A percentile compares a stretch with the other conserved stretches of the same genome.
phyloP scores from a whole-genome alignment of 2,113 vertebrate species.

The Bubo blakistoni region DNA sequence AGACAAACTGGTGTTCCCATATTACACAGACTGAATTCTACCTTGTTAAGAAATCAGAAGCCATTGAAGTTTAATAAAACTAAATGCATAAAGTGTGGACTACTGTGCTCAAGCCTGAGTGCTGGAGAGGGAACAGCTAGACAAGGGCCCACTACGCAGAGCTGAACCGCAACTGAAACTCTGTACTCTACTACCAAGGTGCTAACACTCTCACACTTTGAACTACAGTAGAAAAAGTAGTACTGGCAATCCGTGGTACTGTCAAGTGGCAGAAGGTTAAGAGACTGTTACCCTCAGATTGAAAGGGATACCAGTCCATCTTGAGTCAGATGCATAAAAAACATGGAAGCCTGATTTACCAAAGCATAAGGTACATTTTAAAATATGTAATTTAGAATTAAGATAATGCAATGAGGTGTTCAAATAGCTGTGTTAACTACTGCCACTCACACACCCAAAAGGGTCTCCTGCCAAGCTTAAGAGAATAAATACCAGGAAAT shows the following conservation, averaged over 20 bases:
- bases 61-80: background rate
- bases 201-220: background rate
- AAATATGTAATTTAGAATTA: background rate
- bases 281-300: background rate
- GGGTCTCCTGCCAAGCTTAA: background rate
- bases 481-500: background rate
- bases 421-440: background rate
- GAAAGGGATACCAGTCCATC: background rate
- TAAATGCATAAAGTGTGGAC: background rate
- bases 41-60: background rate
- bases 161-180: background rate
- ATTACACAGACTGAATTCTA: background rate
- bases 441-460: background rate
- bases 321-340: background rate
- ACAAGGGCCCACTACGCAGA: rapidly evolving
- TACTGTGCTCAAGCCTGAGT: background rate
- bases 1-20: background rate
- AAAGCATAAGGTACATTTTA: background rate
- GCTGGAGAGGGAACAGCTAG: background rate
- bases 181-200: background rate
- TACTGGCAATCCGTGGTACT: background rate
- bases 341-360: background rate
- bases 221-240: background rate
- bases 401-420: background rate
- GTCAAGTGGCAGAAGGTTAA: background rate